Conservation (phyloP, 2,797 vertebrate genomes). For the Anisognathus igniventris region DNA sequence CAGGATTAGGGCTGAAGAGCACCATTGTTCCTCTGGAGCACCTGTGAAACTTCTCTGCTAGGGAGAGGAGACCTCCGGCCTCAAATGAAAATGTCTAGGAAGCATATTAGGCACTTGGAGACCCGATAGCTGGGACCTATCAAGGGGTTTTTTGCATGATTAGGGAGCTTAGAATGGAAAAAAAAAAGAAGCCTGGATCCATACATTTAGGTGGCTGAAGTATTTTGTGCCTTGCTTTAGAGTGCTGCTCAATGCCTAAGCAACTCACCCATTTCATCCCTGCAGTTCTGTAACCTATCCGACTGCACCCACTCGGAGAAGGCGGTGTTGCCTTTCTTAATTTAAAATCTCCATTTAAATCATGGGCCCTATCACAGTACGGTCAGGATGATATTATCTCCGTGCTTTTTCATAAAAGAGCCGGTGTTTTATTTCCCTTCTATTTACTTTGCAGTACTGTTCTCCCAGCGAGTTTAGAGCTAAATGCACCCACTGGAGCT, state of each 20-base stretch:
- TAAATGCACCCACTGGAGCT: slow-evolving; percentile 45
- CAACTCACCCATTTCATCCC: neutral
- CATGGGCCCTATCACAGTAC: neutral
- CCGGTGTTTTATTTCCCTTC: slow-evolving; percentile 63
- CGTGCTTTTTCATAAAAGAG: slow-evolving; percentile 48
- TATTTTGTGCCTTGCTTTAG: neutral
- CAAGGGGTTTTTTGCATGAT: neutral
- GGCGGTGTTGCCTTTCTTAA: slow-evolving; percentile 45
- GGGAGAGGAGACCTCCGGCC: neutral
- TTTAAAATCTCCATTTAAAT: slow-evolving; percentile 55
- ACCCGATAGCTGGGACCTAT: neutral
- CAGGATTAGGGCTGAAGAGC: slow-evolving; percentile 45
- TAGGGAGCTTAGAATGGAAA: neutral
- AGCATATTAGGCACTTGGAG: neutral
- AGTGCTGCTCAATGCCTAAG: neutral
- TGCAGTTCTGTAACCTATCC: slow-evolving; percentile 8
- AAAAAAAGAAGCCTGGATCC: neutral
- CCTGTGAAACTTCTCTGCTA: slow-evolving; percentile 1
- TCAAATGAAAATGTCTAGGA: neutral
- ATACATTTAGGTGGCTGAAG: neutral
- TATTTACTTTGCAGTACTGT: slow-evolving; percentile 15
- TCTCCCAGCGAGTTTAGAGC: neutral
- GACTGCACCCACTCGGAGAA: neutral
- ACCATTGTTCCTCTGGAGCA: slow-evolving; percentile 39
- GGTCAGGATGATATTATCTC: slow-evolving; percentile 39